phyloP scores from a whole-genome alignment of 2,113 vertebrate species.

The Crotalus viridis region DNA sequence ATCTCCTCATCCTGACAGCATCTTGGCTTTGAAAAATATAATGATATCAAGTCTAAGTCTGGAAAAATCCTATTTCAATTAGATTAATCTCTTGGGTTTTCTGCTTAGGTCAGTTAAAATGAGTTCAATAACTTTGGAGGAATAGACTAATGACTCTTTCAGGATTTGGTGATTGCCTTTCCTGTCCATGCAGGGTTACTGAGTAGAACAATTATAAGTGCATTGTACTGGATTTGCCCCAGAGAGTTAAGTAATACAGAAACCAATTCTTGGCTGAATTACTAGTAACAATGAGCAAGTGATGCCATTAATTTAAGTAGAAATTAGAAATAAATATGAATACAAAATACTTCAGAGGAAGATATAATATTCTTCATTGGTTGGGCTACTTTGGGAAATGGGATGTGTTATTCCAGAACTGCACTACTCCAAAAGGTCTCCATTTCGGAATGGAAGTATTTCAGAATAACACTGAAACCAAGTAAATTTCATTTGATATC shows the following conservation, averaged over 20 bases:
- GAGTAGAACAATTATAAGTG: constrained; percentile 8
- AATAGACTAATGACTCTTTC: constrained; percentile 12
- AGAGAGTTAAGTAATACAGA: background rate
- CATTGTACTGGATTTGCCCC: background rate
- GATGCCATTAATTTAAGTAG: constrained; percentile 35
- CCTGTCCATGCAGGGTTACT: background rate
- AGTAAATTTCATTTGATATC: background rate
- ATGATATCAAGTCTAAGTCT: background rate
- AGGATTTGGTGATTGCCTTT: constrained; percentile 19
- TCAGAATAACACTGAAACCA: background rate
- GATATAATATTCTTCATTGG: background rate
- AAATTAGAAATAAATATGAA: constrained; percentile 14
- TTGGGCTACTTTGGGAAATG: background rate
- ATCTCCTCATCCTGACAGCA: background rate
- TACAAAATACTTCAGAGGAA: constrained; percentile 12
- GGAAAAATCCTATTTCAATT: background rate
- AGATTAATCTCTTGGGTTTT: constrained; percentile 25
- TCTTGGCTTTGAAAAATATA: background rate
- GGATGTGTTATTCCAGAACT: background rate
- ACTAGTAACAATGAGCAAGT: background rate
- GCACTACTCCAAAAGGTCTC: background rate
- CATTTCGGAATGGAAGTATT: background rate
- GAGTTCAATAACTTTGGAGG: constrained; percentile 12
- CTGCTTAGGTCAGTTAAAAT: constrained; percentile 2
- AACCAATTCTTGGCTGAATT: background rate